Evolutionary conservation across 2,113 vertebrate genomes (phyloP).

Genomic region (Pyxicephalus adspersus): DNA sequence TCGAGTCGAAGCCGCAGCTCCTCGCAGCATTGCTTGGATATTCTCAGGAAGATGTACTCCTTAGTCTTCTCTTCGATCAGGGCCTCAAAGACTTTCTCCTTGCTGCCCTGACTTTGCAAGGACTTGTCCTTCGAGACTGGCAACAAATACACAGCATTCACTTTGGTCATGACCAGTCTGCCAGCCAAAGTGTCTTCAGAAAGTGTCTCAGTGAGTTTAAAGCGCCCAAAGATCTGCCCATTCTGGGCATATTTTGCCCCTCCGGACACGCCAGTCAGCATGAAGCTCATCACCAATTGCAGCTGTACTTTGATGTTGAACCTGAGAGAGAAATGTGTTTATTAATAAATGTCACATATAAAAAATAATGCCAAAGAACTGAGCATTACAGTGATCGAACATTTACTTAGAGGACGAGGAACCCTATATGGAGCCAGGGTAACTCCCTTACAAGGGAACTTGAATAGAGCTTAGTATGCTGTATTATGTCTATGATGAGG

Average conservation of each 20-base stretch:
- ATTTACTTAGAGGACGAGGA: no score
- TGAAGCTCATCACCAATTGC: slow-evolving; percentile 97
- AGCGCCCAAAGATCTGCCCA: slow-evolving; percentile 96
- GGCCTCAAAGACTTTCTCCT: slow-evolving; percentile 97
- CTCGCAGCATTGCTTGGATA: slow-evolving; percentile 94
- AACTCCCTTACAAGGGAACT: no score
- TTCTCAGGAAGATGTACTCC: slow-evolving; percentile 97
- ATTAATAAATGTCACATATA: not conserved
- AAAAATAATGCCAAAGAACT: not conserved
- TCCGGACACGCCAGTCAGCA: slow-evolving; percentile 97
- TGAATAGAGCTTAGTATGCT: no score
- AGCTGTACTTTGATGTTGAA: slow-evolving; percentile 99
- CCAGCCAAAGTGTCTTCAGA: slow-evolving; percentile 98
- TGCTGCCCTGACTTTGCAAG: slow-evolving; percentile 86
- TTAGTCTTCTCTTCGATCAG: slow-evolving; percentile 98
- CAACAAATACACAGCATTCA: slow-evolving; percentile 94
- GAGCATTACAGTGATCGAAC: no score
- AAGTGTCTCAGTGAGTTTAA: slow-evolving; percentile 96
- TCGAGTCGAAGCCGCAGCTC: slow-evolving; percentile 90
- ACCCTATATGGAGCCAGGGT: no score
- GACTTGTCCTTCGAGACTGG: slow-evolving; percentile 86
- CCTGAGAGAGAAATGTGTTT: slow-evolving; percentile 70
- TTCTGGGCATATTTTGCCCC: slow-evolving; percentile 98
- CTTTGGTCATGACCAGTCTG: slow-evolving; percentile 98
- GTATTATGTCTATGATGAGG: no score